phyloP scores from a whole-genome alignment of 1,140 invertebrate genomes.

The Apis mellifera region Amel_HAv3.1 CM009936.2:5979501-5980000 shows the following conservation, averaged over 20 bases:
- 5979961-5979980: slow-evolving; percentile 74
- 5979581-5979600: too few species aligned
- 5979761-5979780: background rate
- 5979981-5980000: slow-evolving; percentile 72
- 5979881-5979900: slow-evolving; percentile 36
- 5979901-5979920: slow-evolving; percentile 7
- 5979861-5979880: slow-evolving; percentile 54
- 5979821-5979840: slow-evolving; percentile 11
- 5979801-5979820: background rate
- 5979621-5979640: too few species aligned
- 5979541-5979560: too few species aligned
- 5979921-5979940: slow-evolving; percentile 63
- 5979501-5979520: too few species aligned
- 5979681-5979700: too few species aligned
- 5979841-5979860: slow-evolving; percentile 61
- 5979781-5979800: too few species aligned
- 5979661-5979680: background rate
- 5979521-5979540: too few species aligned
- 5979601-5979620: too few species aligned
- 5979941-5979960: slow-evolving; percentile 62
- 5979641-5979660: too few species aligned
- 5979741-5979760: background rate
- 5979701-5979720: too few species aligned
- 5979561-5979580: too few species aligned
- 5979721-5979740: background rate